Evolutionary conservation across 1,140 invertebrate species (phyloP).

Genomic region (Drosophila albomicans): DNA sequence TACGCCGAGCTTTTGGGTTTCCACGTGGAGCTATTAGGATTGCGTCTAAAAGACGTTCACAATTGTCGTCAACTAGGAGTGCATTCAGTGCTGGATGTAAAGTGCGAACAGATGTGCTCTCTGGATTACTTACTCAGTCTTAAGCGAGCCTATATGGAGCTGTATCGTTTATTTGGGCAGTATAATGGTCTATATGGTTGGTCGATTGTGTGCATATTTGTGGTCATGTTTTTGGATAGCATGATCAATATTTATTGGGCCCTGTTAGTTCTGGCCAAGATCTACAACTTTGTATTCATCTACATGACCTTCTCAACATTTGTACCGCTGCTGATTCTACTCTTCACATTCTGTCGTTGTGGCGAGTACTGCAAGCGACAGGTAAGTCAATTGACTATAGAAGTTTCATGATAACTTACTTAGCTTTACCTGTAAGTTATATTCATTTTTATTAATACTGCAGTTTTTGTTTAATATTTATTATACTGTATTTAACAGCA

Average conservation of each 20-base stretch:
- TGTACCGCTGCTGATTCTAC: conserved; percentile 36
- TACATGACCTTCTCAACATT: conserved; percentile 37
- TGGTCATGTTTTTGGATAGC: conserved; percentile 67
- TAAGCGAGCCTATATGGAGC: conserved; percentile 63
- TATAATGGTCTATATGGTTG: conserved; percentile 66
- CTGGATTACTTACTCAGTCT: conserved; percentile 59
- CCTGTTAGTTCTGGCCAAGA: conserved; percentile 45
- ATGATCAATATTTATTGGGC: conserved; percentile 69
- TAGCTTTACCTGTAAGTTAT: not conserved
- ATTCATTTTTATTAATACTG: no score
- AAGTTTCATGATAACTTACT: not conserved
- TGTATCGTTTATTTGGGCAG: conserved; percentile 45
- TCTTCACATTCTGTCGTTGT: conserved; percentile 52
- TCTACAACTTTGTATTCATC: conserved; percentile 45
- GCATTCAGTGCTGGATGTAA: conserved; percentile 41
- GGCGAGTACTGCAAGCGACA: conserved; percentile 65
- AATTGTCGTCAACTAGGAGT: conserved; percentile 26
- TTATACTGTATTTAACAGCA: conserved; percentile 29
- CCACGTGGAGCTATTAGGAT: conserved; percentile 45
- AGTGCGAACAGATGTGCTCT: conserved; percentile 56
- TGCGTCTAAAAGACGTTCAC: conserved; percentile 43
- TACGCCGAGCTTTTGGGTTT: conserved; percentile 55
- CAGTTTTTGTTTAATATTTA: no score
- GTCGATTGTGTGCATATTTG: conserved; percentile 61
- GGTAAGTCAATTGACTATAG: conserved; percentile 24